These are phyloP conservation scores for Bradypodion ventrale DNA, from an alignment of 2,797 vertebrate genomes.

Conservation along the genomic window DNA sequence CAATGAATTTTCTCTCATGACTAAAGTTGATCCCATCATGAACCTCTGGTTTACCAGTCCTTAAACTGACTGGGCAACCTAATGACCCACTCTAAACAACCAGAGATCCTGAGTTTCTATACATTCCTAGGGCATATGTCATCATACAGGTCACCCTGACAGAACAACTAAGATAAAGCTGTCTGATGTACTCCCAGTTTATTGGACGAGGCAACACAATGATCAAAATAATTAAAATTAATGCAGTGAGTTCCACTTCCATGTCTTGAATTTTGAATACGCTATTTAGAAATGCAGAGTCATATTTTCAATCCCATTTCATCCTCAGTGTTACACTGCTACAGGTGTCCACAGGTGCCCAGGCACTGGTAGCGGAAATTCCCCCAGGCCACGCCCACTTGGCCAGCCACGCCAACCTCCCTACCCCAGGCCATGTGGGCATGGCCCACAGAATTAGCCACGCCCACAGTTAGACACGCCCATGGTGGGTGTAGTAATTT, in stretches of 20 bases:
- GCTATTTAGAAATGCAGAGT: neutral
- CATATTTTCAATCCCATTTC: neutral
- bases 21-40: neutral
- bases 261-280: neutral
- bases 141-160: neutral
- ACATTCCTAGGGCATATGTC: neutral
- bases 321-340: too few relatives aligned
- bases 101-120: neutral
- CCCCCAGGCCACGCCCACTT: too few relatives aligned
- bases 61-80: neutral
- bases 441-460: too few relatives aligned
- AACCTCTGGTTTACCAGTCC: neutral
- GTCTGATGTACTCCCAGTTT: neutral
- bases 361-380: too few relatives aligned
- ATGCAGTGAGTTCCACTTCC: neutral
- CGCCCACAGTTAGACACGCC: too few relatives aligned
- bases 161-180: neutral
- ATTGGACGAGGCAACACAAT: neutral
- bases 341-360: too few relatives aligned
- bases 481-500: too few relatives aligned
- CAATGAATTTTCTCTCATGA: neutral
- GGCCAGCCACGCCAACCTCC: too few relatives aligned
- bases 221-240: neutral
- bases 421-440: too few relatives aligned
- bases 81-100: neutral